Percentiles rank a stretch among this genome's conserved stretches.
These are phyloP conservation scores for Sialia sialis DNA, from an alignment of 2,113 vertebrate genomes.

Conservation along the genomic window DNA sequence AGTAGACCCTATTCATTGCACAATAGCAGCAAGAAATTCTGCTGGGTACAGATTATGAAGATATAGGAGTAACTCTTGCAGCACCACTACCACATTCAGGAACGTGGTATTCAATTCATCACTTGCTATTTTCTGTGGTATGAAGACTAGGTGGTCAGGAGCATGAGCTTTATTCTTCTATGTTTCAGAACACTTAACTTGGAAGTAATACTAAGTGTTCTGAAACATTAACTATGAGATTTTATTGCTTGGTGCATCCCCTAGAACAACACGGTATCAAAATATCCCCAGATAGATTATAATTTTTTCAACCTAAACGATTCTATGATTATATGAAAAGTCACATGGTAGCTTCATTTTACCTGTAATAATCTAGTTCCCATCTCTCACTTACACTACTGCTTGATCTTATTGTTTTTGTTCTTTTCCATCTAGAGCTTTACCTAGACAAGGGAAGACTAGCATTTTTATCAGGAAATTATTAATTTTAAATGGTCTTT, in stretches of 20 bases:
- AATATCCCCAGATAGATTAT: neutral
- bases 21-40: neutral
- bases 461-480: neutral
- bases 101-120: neutral
- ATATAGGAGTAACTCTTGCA: neutral
- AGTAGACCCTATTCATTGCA: neutral
- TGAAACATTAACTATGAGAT: neutral
- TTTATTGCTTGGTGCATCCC: neutral
- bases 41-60: neutral
- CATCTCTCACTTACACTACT: neutral
- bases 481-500: neutral
- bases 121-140: neutral
- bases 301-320: neutral
- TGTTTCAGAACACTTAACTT: neutral
- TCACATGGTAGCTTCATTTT: neutral
- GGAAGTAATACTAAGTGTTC: neutral
- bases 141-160: neutral
- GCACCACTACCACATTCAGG: neutral
- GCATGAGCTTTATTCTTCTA: neutral
- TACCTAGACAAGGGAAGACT: neutral
- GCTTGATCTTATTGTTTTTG: neutral
- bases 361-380: neutral
- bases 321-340: neutral
- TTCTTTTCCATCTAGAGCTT: neutral
- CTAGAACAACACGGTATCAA: neutral